Conservation (phyloP, 2,888 invertebrate genomes). For the Kryphioiulus occultus region DNA sequence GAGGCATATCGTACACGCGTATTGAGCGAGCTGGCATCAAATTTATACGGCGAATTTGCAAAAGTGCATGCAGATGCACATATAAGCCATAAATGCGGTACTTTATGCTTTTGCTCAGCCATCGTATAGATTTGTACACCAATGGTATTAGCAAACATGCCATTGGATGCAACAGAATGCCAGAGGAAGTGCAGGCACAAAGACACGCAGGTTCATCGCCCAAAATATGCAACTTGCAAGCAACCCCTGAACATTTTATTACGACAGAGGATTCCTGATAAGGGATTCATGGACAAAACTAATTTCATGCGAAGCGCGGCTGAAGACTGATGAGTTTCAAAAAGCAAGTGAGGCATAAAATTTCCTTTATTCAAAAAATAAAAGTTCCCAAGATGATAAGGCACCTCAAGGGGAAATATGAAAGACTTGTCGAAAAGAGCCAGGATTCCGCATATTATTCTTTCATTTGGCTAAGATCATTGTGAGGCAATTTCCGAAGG, state of each 20-base stretch:
- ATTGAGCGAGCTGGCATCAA: neutral
- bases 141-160: neutral
- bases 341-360: slow-evolving; percentile 19
- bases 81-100: slow-evolving; percentile 5
- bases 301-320: slow-evolving; percentile 17
- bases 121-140: slow-evolving; percentile 5
- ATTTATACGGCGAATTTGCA: neutral
- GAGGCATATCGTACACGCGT: neutral
- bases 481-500: neutral
- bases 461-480: slow-evolving; percentile 5
- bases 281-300: slow-evolving; percentile 44
- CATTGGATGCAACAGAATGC: neutral
- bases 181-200: neutral
- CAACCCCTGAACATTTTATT: neutral
- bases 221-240: neutral
- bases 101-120: neutral
- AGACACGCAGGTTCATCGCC: neutral
- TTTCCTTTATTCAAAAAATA: slow-evolving; percentile 29
- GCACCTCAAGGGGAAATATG: neutral
- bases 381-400: neutral
- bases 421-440: neutral
- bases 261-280: neutral
- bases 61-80: slow-evolving; percentile 5
- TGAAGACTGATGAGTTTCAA: slow-evolving; percentile 35
- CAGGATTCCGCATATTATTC: neutral